Conservation (phyloP, 1,140 invertebrate species). For the Conus betulinus region DNA sequence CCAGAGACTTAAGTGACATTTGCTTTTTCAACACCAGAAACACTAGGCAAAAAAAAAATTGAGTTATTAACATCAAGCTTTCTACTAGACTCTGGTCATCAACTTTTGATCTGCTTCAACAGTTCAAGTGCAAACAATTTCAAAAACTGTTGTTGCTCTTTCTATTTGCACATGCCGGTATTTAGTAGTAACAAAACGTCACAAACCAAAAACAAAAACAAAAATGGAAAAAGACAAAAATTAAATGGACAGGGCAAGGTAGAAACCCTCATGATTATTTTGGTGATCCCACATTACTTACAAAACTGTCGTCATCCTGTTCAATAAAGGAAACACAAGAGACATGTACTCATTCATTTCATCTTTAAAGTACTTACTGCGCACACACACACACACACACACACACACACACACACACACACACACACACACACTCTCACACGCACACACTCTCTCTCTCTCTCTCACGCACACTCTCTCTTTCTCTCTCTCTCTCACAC, state of each 20-base stretch:
- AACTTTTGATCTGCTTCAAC: too few species aligned
- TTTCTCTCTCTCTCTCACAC: background rate
- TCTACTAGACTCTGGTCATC: too few species aligned
- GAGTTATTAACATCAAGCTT: too few species aligned
- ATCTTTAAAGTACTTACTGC: background rate
- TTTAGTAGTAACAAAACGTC: background rate
- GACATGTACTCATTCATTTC: background rate
- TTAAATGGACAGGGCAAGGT: background rate
- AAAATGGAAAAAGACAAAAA: background rate
- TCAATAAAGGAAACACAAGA: background rate
- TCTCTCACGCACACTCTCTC: too few species aligned
- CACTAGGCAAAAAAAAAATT: too few species aligned
- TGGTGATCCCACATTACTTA: background rate
- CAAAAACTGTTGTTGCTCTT: background rate
- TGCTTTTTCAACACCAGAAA: too few species aligned
- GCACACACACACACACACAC: too few species aligned
- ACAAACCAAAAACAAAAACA: background rate
- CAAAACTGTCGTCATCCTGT: constrained; percentile 23
- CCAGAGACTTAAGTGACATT: too few species aligned
- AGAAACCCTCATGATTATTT: background rate
- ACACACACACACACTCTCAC: too few species aligned
- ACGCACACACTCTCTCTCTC: too few species aligned
- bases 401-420: too few species aligned
- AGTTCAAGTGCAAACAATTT: background rate
- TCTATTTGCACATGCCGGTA: background rate